Percentiles rank a stretch among this genome's conserved stretches.
Evolutionary conservation across 2,113 vertebrate species (phyloP).

Genomic region (Myotis davidii): DNA sequence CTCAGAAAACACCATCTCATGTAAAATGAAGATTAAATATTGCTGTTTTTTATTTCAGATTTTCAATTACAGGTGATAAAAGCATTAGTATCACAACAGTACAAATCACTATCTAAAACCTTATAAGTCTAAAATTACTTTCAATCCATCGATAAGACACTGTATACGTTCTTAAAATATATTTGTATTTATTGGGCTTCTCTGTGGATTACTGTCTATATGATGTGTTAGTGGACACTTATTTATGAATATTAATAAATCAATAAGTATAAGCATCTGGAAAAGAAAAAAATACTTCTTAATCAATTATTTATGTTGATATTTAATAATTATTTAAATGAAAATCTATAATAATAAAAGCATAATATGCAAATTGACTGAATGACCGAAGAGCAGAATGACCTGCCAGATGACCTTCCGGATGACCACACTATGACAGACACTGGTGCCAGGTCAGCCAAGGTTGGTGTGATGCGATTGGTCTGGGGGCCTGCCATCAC

Average conservation of each 20-base stretch:
- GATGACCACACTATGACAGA: too few relatives aligned
- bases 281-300: background rate
- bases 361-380: too few relatives aligned
- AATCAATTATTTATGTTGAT: background rate
- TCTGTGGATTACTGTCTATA: background rate
- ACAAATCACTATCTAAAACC: background rate
- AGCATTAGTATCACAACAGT: background rate
- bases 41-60: background rate
- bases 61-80: background rate
- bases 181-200: background rate
- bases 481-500: too few relatives aligned
- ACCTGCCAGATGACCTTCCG: too few relatives aligned
- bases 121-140: background rate
- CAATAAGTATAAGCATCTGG: background rate
- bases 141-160: background rate
- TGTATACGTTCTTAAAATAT: background rate
- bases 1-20: background rate
- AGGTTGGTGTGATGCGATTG: too few relatives aligned
- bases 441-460: too few relatives aligned
- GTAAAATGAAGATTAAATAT: background rate
- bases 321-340: background rate
- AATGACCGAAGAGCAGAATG: too few relatives aligned
- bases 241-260: background rate
- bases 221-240: background rate
- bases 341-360: too few relatives aligned